phyloP scores from a whole-genome alignment of 1,140 invertebrate species.

The Zaprionus inermis region DNA sequence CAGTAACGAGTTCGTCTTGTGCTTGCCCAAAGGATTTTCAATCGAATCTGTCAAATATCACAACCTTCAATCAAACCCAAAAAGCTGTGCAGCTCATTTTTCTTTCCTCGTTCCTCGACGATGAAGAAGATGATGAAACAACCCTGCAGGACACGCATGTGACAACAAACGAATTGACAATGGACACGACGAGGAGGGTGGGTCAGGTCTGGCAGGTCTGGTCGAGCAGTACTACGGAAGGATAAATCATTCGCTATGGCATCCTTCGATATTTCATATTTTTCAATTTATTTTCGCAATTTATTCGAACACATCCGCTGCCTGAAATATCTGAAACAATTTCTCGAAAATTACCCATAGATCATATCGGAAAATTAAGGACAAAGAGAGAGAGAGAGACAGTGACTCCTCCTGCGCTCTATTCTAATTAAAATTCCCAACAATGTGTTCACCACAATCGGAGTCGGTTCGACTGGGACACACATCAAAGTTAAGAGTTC shows the following conservation, averaged over 20 bases:
- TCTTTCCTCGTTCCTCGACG: conserved; percentile 42
- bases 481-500: conserved; percentile 48
- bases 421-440: conserved; percentile 22
- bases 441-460: conserved; percentile 16
- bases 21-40: conserved; percentile 81
- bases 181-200: conserved; percentile 43
- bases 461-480: background rate
- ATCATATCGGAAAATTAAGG: conserved; percentile 9
- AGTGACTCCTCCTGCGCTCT: background rate
- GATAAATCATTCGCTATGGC: conserved; percentile 58
- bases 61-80: conserved; percentile 79
- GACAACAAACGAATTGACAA: conserved; percentile 57
- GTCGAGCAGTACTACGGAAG: conserved; percentile 20
- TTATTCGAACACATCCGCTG: conserved; percentile 42
- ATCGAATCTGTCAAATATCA: conserved; percentile 84
- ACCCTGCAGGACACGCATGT: conserved; percentile 55
- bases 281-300: conserved; percentile 74
- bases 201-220: background rate
- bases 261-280: conserved; percentile 69
- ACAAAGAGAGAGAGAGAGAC: background rate
- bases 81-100: conserved; percentile 75
- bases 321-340: conserved; percentile 25
- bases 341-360: conserved; percentile 32
- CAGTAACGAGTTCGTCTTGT: conserved; percentile 61
- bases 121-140: conserved; percentile 67